Evolutionary conservation across 2,113 vertebrate genomes (phyloP).

Genomic region (Dicrurus megarhynchus): DNA sequence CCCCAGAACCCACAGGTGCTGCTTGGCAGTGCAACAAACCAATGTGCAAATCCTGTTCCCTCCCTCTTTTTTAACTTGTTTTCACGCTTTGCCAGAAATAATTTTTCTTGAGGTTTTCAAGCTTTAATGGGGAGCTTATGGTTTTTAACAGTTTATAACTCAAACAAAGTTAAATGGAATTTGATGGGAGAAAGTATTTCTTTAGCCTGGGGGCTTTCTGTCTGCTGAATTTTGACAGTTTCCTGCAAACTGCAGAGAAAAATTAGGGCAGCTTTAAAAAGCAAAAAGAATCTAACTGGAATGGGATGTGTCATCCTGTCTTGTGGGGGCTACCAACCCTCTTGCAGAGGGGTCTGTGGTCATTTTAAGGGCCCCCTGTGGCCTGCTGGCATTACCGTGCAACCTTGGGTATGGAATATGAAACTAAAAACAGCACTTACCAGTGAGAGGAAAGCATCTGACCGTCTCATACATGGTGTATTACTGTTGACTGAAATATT

Average conservation of each 20-base stretch:
- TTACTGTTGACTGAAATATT: not conserved
- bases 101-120: not conserved
- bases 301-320: not conserved
- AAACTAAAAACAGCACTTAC: not conserved
- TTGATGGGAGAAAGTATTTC: not conserved
- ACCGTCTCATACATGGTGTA: not conserved
- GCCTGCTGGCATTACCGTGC: not conserved
- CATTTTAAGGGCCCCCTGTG: not conserved
- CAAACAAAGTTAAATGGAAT: not conserved
- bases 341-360: not conserved
- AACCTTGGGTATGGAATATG: not conserved
- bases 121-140: not conserved
- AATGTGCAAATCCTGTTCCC: fast-evolving
- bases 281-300: not conserved
- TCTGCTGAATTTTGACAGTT: not conserved
- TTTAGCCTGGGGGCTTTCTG: not conserved
- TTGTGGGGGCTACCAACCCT: not conserved
- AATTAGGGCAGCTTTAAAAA: not conserved
- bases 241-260: not conserved
- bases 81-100: not conserved
- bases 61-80: not conserved
- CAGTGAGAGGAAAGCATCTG: not conserved
- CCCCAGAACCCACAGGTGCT: not conserved
- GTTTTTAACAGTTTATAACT: not conserved
- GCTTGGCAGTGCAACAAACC: not conserved